phyloP scores from a whole-genome alignment of 2,888 invertebrate species.

The Salpingus planirostris region DNA sequence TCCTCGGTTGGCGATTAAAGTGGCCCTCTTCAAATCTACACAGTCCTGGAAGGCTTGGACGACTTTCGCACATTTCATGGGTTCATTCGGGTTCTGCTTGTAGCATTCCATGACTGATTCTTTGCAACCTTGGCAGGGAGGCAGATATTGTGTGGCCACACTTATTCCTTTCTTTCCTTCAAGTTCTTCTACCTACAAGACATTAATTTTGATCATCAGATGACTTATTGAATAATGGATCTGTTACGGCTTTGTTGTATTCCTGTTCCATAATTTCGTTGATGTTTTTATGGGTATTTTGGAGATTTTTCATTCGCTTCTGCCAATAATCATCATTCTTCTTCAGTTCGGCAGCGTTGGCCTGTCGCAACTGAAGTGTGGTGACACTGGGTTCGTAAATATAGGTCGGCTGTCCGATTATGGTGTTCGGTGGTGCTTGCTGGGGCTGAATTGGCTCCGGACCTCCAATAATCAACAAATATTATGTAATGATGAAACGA shows the following conservation, averaged over 20 bases:
- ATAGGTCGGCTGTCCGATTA: constrained; percentile 17
- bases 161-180: constrained; percentile 9
- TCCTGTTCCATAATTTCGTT: constrained; percentile 49
- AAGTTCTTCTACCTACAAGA: constrained; percentile 26
- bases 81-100: constrained; percentile 48
- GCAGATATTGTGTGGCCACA: constrained; percentile 16
- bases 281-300: constrained; percentile 49
- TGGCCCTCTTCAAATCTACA: constrained; percentile 48
- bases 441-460: too few species aligned
- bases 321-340: constrained; percentile 55
- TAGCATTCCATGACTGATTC: constrained; percentile 52
- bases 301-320: constrained; percentile 45
- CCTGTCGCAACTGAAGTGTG: constrained; percentile 43
- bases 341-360: constrained; percentile 49
- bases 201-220: too few species aligned
- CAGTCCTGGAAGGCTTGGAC: constrained; percentile 54
- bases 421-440: neutral
- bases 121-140: constrained; percentile 49
- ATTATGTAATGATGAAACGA: too few species aligned
- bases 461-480: too few species aligned
- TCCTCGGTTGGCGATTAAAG: constrained; percentile 23
- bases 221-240: too few species aligned
- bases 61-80: constrained; percentile 50
- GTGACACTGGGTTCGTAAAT: constrained; percentile 38
- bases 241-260: constrained; percentile 47